A percentile compares a stretch with the other conserved stretches of the same genome.
These are phyloP conservation scores for Eremobia ochroleuca DNA, from an alignment of 2,888 invertebrate species.

Conservation along the genomic window DNA sequence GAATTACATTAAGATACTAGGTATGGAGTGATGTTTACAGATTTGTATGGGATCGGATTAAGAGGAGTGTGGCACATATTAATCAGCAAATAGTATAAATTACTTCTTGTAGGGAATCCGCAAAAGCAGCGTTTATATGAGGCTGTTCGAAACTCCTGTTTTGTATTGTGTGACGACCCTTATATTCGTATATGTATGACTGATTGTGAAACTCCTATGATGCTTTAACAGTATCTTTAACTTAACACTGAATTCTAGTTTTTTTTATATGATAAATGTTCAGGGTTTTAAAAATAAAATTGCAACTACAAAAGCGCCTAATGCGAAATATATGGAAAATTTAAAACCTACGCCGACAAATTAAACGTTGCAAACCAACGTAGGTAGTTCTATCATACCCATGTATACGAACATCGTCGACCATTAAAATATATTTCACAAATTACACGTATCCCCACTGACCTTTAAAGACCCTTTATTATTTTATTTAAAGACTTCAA, in stretches of 20 bases:
- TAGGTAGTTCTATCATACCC: neutral
- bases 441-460: constrained; percentile 40
- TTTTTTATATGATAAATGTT: neutral
- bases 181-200: neutral
- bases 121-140: neutral
- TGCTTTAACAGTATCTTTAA: neutral
- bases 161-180: neutral
- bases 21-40: constrained; percentile 11
- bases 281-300: neutral
- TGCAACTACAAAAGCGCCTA: neutral
- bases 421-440: constrained; percentile 46
- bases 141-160: neutral
- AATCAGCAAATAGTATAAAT: neutral
- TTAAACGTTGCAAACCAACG: neutral
- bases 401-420: constrained; percentile 13
- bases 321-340: neutral
- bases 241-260: neutral
- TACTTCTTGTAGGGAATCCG: neutral
- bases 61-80: neutral
- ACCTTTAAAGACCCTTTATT: constrained; percentile 40
- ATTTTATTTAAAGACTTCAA: constrained; percentile 38
- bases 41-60: constrained; percentile 18
- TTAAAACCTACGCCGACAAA: constrained; percentile 6
- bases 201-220: neutral
- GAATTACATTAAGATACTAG: constrained; percentile 41